These are phyloP conservation scores for Nephila pilipes DNA, from an alignment of 1,140 invertebrate species.

Conservation along the genomic window DNA sequence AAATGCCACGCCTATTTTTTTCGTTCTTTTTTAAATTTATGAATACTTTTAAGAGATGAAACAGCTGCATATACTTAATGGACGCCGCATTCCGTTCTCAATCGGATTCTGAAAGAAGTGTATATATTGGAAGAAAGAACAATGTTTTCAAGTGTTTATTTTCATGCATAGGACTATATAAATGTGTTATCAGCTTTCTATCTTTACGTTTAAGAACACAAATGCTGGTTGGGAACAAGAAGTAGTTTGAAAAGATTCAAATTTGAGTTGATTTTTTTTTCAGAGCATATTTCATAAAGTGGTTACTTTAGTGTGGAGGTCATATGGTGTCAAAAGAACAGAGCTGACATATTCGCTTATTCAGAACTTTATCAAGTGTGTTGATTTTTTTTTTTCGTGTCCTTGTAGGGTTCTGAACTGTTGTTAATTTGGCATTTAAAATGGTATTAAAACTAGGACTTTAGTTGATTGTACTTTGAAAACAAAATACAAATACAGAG, in stretches of 20 bases:
- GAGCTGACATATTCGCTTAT: neutral
- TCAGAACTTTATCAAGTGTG: too few species aligned
- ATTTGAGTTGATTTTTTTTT: neutral
- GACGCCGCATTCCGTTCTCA: neutral
- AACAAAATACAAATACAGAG: too few species aligned
- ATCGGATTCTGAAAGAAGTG: neutral
- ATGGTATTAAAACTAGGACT: too few species aligned
- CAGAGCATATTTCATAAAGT: neutral
- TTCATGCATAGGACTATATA: neutral
- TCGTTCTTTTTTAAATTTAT: neutral
- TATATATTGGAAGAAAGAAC: neutral
- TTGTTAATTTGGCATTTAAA: too few species aligned
- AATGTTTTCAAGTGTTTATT: slow-evolving; percentile 6
- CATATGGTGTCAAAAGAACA: neutral
- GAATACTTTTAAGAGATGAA: slow-evolving; percentile 43
- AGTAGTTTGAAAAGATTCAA: neutral
- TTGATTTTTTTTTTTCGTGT: too few species aligned
- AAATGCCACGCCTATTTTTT: slow-evolving; percentile 17
- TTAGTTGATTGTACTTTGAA: too few species aligned
- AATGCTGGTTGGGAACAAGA: neutral
- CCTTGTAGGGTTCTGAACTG: too few species aligned
- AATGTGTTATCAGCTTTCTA: neutral
- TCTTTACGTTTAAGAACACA: neutral
- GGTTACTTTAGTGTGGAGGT: neutral
- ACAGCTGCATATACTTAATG: slow-evolving; percentile 62